Base-by-base conservation (phyloP, 2,888 invertebrate genomes). In the Ichneumon xanthorius region DNA sequence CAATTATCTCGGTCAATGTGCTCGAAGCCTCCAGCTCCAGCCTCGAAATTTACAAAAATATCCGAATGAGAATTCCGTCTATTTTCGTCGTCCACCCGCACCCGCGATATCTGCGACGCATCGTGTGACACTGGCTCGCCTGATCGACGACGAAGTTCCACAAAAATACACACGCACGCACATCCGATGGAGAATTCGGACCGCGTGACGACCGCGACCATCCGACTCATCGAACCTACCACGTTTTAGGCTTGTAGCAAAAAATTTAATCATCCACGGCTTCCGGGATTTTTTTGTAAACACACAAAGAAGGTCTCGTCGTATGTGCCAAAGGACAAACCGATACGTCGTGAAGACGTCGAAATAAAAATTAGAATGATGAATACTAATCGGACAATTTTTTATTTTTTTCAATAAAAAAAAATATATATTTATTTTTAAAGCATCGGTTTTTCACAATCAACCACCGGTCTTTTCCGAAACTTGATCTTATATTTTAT, bases 31-130 rank as follows among this genome's bases (percentile, higher is more conserved):
- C 61, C 61, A 63, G 61, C 33, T 63, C 61, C 33, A 63, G 61
- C 33, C 61, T 63, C 61, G 61, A 63, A 16, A 63, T 30, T 14
- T 11, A 45, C 45, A 73, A 61, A 61, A 73, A 73, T 45, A 73
- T 67, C 67, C 22, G 67, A 55, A 71, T 26, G 37, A 58, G 40
- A 14, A 19, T 40, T 22, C 58, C 26, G 22, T 45, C 61, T 58
- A 61, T 40, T 73, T 73, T 61, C 26, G 22, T 45, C 26, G 11
- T 19, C 40, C 14, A 58, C 19, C 19, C 58, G 7, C 45, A 22
- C 26, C 22, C 45, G 58, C 73, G 16, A 61, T 73, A 58, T 55
- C 22, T 37, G 22, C 40, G 53, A 58, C 7, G 14, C 53, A 37
- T 37, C 19, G 40, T 33, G 37, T 72, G 55, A 40, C 40, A 55